Conservation (phyloP, 2,113 vertebrate species). For the Ariopsis seemanni region DNA sequence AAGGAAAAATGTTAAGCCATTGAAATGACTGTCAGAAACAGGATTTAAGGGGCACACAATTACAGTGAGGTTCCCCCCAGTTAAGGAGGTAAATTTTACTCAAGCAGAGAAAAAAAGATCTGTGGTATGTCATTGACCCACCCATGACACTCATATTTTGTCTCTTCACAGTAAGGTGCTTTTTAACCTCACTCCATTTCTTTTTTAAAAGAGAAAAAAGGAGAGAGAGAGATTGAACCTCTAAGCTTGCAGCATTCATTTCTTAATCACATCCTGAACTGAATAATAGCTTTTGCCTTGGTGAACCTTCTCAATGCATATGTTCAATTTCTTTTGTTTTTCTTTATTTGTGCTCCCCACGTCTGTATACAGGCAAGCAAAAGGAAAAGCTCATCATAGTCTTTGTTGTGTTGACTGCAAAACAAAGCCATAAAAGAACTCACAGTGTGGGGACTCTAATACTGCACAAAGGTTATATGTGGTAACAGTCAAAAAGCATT, state of each 20-base stretch:
- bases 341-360: neutral
- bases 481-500: constrained; percentile 2
- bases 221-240: neutral
- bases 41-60: neutral
- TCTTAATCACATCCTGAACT: constrained; percentile 2
- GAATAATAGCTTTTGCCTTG: neutral
- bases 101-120: constrained; percentile 7
- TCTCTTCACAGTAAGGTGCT: neutral
- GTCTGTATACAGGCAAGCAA: neutral
- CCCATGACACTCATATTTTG: constrained; percentile 21
- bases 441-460: neutral
- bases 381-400: neutral
- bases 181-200: neutral
- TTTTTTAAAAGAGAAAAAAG: neutral
- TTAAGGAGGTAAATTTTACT: constrained; percentile 19
- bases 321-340: neutral
- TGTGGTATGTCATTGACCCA: constrained; percentile 18
- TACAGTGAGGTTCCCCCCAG: constrained; percentile 6
- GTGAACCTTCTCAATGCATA: neutral
- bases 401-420: neutral
- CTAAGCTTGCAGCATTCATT: neutral
- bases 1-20: neutral
- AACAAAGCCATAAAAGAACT: neutral
- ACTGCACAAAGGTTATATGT: constrained; percentile 19
- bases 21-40: constrained; percentile 6